A percentile compares a stretch with the other conserved stretches of the same genome.
phyloP scores from a whole-genome alignment of 1,140 invertebrate species.

The Polyergus mexicanus region DNA sequence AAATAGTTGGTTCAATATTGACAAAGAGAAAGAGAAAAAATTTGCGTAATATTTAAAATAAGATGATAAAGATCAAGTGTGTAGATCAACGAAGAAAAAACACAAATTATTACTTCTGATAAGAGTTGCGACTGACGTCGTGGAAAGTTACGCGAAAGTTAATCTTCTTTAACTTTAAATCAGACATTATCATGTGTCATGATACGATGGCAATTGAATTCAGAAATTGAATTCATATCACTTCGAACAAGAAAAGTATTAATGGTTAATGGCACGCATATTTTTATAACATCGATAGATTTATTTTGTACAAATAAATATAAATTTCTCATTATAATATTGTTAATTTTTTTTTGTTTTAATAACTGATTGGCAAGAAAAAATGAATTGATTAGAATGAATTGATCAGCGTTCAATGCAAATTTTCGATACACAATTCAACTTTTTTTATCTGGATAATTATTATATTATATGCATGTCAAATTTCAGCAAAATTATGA shows the following conservation, averaged over 20 bases:
- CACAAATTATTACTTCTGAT: constrained; percentile 10
- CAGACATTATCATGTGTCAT: not conserved
- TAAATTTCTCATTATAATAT: not conserved
- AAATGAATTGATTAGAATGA: not conserved
- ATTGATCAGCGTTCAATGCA: not conserved
- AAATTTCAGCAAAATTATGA: not conserved
- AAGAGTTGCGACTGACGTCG: constrained; percentile 25
- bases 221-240: constrained; percentile 2
- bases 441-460: not conserved
- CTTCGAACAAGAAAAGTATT: not conserved
- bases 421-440: not conserved
- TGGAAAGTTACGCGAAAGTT: constrained; percentile 20
- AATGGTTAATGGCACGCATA: not conserved
- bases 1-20: not conserved
- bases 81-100: not conserved
- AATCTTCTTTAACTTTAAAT: constrained; percentile 9
- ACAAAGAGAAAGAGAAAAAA: not conserved
- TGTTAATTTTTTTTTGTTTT: not conserved
- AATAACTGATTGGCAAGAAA: not conserved
- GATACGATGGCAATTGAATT: not conserved
- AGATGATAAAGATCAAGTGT: not conserved
- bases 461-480: not conserved
- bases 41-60: not conserved
- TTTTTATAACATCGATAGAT: not conserved
- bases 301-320: not conserved